These are phyloP conservation scores for Xiphorhynchus erythropygius DNA, from an alignment of 2,797 vertebrate species.

Conservation along the genomic window DNA sequence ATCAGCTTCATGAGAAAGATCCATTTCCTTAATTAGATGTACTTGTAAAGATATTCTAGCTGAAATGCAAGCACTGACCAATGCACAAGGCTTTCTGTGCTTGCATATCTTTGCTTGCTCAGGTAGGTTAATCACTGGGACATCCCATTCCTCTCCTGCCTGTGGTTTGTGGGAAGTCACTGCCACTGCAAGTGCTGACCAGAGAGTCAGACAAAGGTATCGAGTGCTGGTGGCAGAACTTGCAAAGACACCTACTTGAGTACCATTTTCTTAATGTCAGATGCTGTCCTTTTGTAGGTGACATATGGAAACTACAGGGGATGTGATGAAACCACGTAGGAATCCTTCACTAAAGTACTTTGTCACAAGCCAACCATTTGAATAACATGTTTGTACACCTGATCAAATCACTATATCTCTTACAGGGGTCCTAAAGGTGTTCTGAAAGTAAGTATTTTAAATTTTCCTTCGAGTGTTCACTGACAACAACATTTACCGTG, in stretches of 20 bases:
- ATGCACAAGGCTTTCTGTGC: not conserved
- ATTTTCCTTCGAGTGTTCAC: not conserved
- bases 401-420: not conserved
- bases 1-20: not conserved
- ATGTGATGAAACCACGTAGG: not conserved
- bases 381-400: not conserved
- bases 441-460: not conserved
- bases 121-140: not conserved
- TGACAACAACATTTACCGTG: not conserved
- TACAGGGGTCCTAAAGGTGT: not conserved
- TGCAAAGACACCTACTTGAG: not conserved
- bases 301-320: not conserved
- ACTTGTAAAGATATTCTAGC: not conserved
- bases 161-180: not conserved
- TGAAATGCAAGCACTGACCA: not conserved
- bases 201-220: not conserved
- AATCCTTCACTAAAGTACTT: not conserved
- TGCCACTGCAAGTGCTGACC: not conserved
- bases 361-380: not conserved
- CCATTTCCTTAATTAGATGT: rapidly evolving
- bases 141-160: rapidly evolving
- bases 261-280: not conserved
- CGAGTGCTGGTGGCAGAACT: not conserved
- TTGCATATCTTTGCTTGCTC: not conserved
- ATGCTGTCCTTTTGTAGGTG: not conserved